phyloP scores from a whole-genome alignment of 2,113 vertebrate genomes.

The Triplophysa tibetana region DNA sequence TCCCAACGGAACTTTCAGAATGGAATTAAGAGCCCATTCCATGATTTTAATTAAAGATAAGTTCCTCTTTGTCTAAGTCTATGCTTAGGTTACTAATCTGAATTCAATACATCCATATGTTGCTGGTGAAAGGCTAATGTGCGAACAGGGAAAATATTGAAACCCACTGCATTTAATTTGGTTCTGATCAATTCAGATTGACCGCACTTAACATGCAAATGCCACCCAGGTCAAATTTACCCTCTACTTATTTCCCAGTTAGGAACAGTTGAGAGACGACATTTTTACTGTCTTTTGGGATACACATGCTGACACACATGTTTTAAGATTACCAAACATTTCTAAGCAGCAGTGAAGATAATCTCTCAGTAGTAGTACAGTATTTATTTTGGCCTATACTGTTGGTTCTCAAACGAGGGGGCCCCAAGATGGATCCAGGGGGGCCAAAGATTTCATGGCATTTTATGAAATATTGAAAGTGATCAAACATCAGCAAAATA shows the following conservation, averaged over 20 bases:
- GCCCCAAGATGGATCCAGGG: too few relatives aligned
- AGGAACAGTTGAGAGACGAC: slow-evolving; percentile 54
- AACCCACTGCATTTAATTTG: slow-evolving; percentile 93
- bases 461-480: too few relatives aligned
- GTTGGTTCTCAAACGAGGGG: too few relatives aligned
- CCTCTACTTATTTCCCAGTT: slow-evolving; percentile 61
- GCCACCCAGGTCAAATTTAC: slow-evolving; percentile 68
- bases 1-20: slow-evolving; percentile 44
- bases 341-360: not conserved
- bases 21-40: slow-evolving; percentile 76
- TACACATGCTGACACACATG: slow-evolving; percentile 20
- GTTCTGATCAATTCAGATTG: slow-evolving; percentile 92
- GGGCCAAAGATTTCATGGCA: too few relatives aligned
- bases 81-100: slow-evolving; percentile 90
- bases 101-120: slow-evolving; percentile 92
- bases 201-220: slow-evolving; percentile 96
- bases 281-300: not conserved
- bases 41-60: slow-evolving; percentile 99
- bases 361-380: not conserved
- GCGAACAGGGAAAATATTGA: slow-evolving; percentile 88
- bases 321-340: not conserved
- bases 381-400: too few relatives aligned
- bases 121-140: slow-evolving; percentile 82
- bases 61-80: slow-evolving; percentile 83
- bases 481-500: too few relatives aligned